Evolutionary conservation across 2,113 vertebrate species (phyloP).

Genomic region (Hiodon tergisus): DNA sequence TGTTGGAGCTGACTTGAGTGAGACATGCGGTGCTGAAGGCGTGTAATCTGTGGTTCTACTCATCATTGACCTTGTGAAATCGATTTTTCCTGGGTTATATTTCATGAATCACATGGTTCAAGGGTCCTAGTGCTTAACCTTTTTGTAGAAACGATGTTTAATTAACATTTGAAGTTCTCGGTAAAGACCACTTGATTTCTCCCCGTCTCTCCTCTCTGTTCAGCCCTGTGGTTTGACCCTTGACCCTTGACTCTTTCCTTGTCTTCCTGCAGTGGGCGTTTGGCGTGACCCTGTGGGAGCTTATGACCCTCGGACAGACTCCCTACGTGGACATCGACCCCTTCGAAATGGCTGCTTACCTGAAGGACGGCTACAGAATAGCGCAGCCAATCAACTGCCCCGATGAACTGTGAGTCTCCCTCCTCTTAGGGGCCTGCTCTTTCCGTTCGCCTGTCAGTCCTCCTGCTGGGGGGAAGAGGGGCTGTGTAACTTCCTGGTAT

Average conservation of each 20-base stretch:
- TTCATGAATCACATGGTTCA: too few relatives aligned
- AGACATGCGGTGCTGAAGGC: too few relatives aligned
- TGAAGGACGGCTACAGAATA: slow-evolving; percentile 98
- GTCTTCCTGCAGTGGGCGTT: slow-evolving; percentile 82
- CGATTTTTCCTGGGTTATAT: too few relatives aligned
- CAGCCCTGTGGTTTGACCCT: background rate
- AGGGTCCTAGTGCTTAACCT: too few relatives aligned
- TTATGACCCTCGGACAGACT: slow-evolving; percentile 97
- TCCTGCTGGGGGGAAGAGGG: background rate
- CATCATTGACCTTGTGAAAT: too few relatives aligned
- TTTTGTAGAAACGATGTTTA: too few relatives aligned
- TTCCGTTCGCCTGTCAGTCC: background rate
- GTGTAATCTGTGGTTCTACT: too few relatives aligned
- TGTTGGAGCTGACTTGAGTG: too few relatives aligned
- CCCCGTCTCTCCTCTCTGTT: background rate
- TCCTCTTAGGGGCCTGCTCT: background rate
- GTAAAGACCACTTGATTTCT: background rate
- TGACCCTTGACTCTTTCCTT: background rate
- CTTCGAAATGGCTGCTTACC: slow-evolving; percentile 96
- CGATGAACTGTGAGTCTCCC: slow-evolving; percentile 84
- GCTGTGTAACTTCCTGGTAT: too few relatives aligned
- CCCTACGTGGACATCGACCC: slow-evolving; percentile 97
- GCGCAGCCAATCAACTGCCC: slow-evolving; percentile 98
- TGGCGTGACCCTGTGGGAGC: slow-evolving; percentile 91
- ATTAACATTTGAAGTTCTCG: background rate